These are phyloP conservation scores for Thaumatotibia leucotreta DNA, from an alignment of 1,140 invertebrate genomes.

Conservation along the genomic window DNA sequence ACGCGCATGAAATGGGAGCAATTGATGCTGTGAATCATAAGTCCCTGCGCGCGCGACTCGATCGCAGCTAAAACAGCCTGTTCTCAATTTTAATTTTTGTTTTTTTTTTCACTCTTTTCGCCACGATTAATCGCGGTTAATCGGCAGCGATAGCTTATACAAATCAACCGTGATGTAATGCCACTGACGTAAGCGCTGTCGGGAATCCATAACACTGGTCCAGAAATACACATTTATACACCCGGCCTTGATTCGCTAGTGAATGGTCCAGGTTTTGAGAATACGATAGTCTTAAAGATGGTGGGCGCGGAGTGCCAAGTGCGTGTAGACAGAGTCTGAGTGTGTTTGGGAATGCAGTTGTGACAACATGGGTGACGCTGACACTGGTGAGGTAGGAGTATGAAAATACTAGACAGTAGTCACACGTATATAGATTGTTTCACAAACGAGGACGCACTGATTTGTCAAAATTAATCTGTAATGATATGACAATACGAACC, in stretches of 20 bases:
- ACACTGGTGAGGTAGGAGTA: conserved; percentile 45
- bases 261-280: conserved; percentile 51
- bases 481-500: too few species aligned
- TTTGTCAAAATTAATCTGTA: too few species aligned
- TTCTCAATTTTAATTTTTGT: conserved; percentile 35
- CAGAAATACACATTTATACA: conserved; percentile 71
- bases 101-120: not conserved
- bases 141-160: conserved; percentile 21
- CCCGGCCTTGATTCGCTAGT: conserved; percentile 64
- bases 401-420: not conserved
- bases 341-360: conserved; percentile 32
- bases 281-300: conserved; percentile 42
- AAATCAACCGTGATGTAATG: conserved; percentile 57
- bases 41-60: conserved; percentile 46
- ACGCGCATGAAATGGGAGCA: conserved; percentile 65
- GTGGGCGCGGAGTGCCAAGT: conserved; percentile 36
- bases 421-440: too few species aligned
- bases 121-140: conserved; percentile 28
- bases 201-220: conserved; percentile 64
- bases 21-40: conserved; percentile 64
- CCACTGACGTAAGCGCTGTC: conserved; percentile 63
- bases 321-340: conserved; percentile 29
- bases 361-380: conserved; percentile 51
- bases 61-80: not conserved
- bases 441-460: too few species aligned